phyloP scores from a whole-genome alignment of 2,888 invertebrate genomes.

The Odontocolon sp. region DNA sequence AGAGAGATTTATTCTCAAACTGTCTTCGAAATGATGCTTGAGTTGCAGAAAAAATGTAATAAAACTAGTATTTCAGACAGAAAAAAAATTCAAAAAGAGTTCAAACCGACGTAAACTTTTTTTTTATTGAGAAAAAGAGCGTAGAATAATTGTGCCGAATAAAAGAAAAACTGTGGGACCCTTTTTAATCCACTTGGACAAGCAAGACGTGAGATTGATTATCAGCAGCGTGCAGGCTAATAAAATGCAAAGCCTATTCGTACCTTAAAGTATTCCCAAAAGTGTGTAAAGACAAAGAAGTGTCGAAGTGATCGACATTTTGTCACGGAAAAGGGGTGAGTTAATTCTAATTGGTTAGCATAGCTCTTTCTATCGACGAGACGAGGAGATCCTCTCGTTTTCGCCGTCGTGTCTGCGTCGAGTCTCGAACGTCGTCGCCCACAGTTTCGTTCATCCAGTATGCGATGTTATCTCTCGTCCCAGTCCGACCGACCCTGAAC shows the following conservation, averaged over 20 bases:
- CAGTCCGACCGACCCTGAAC: conserved; percentile 37
- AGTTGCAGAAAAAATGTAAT: too few species aligned
- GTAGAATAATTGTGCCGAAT: not conserved
- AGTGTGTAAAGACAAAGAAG: not conserved
- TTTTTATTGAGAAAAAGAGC: not conserved
- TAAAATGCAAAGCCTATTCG: conserved; percentile 37
- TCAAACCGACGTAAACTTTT: too few species aligned
- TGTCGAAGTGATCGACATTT: conserved; percentile 6
- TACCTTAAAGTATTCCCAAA: not conserved
- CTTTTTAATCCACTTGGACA: conserved; percentile 7
- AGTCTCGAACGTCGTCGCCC: conserved; percentile 32
- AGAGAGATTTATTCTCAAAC: too few species aligned
- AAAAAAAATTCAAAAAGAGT: too few species aligned
- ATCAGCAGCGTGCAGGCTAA: not conserved
- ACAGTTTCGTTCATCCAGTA: conserved; percentile 44
- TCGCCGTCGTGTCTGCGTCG: conserved; percentile 18
- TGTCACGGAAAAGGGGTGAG: conserved; percentile 37
- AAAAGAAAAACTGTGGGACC: too few species aligned
- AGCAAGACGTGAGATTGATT: not conserved
- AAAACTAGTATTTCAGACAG: too few species aligned
- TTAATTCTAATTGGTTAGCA: conserved; percentile 48
- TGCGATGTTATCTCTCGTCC: conserved; percentile 51
- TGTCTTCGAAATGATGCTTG: too few species aligned
- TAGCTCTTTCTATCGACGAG: conserved; percentile 19
- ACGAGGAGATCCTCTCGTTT: conserved; percentile 33